phyloP scores from a whole-genome alignment of 1,140 invertebrate species.

The Ostrea edulis region DNA sequence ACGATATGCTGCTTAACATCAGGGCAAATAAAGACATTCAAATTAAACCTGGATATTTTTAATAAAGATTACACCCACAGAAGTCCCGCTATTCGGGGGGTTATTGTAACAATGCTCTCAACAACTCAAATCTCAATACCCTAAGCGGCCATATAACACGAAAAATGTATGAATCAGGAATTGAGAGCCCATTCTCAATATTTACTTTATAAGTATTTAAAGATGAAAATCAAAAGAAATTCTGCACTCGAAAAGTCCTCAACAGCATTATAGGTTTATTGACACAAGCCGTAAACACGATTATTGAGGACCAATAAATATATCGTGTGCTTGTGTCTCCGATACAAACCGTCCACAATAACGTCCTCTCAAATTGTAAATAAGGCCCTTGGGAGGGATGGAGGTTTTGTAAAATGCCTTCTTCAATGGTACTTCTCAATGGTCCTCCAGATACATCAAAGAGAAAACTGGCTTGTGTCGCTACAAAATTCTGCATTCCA shows the following conservation, averaged over 20 bases:
- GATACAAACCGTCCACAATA: neutral
- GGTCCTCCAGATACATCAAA: slow-evolving; percentile 14
- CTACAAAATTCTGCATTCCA: neutral
- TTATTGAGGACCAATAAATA: slow-evolving; percentile 9
- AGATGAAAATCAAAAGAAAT: slow-evolving; percentile 37
- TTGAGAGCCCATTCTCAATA: slow-evolving; percentile 15
- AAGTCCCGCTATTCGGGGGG: neutral
- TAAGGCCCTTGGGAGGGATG: neutral
- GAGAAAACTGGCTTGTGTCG: neutral
- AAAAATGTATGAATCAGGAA: neutral
- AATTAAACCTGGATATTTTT: neutral
- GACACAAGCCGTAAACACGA: slow-evolving; percentile 22
- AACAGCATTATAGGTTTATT: neutral
- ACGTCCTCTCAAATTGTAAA: slow-evolving; percentile 5
- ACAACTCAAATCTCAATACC: neutral
- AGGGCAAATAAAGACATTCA: neutral
- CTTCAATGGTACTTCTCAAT: slow-evolving; percentile 17
- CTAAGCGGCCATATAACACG: neutral
- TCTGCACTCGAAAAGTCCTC: slow-evolving; percentile 33
- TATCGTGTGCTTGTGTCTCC: neutral
- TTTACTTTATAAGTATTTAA: slow-evolving; percentile 30
- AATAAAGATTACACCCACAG: neutral
- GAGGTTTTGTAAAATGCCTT: slow-evolving; percentile 19
- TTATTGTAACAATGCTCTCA: neutral
- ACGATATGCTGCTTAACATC: no score